Evolutionary conservation across 1,140 invertebrate genomes (phyloP).

Genomic region (honey bee (Apis mellifera)): DNA sequence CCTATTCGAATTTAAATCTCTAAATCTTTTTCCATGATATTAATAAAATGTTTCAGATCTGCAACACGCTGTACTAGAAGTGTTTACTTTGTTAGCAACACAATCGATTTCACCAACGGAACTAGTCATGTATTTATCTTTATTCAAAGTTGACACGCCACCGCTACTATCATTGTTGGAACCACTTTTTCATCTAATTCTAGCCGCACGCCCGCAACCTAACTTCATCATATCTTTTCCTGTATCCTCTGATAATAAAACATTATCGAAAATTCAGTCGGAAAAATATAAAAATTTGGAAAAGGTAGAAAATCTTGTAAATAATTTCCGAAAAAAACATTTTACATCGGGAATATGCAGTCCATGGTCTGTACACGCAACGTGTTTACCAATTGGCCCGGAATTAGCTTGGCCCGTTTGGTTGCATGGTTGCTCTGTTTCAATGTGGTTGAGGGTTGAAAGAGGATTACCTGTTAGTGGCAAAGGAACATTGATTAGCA

Average conservation of each 20-base stretch:
- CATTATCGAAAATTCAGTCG: constrained; percentile 26
- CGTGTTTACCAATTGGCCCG: constrained; percentile 80
- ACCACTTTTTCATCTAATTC: constrained; percentile 81
- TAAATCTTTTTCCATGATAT: background rate
- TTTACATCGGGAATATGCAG: constrained; percentile 75
- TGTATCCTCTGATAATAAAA: constrained; percentile 36
- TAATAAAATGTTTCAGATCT: constrained; percentile 79
- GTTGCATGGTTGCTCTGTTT: constrained; percentile 84
- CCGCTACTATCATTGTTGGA: constrained; percentile 81
- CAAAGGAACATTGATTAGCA: constrained; percentile 55
- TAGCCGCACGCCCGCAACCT: constrained; percentile 80
- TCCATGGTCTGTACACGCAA: constrained; percentile 81
- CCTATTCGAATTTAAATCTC: background rate
- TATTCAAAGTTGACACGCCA: constrained; percentile 82
- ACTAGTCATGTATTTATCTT: constrained; percentile 81
- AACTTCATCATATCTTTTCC: constrained; percentile 84
- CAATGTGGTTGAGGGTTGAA: constrained; percentile 82
- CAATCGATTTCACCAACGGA: constrained; percentile 82
- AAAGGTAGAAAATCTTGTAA: constrained; percentile 73
- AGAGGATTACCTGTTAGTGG: constrained; percentile 63
- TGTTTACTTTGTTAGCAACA: constrained; percentile 82
- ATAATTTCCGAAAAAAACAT: constrained; percentile 75
- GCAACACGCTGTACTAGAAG: constrained; percentile 83
- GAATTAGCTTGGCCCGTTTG: constrained; percentile 83
- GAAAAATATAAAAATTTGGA: constrained; percentile 70